A percentile compares a stretch with the other conserved stretches of the same genome.
Evolutionary conservation across 2,113 vertebrate species (phyloP).

Genomic region (Pachyramphus minor): DNA sequence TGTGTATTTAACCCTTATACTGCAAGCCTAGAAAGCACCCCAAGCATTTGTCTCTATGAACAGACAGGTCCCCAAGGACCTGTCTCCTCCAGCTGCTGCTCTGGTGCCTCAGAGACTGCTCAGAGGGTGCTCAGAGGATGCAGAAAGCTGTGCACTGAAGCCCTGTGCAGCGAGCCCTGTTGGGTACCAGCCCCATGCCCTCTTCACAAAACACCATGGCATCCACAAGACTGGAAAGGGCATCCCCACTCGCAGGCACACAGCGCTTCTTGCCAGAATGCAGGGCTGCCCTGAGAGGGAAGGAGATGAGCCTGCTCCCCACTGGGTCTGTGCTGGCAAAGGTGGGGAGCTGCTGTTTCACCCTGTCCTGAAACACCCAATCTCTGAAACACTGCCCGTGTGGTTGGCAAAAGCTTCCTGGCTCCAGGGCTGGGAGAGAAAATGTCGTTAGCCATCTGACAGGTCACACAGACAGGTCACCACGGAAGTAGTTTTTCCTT

Average conservation of each 20-base stretch:
- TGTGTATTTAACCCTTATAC: not conserved
- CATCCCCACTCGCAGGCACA: rapidly evolving
- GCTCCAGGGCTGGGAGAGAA: not conserved
- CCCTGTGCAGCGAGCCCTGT: not conserved
- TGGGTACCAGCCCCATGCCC: rapidly evolving
- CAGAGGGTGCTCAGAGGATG: not conserved
- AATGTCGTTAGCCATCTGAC: not conserved
- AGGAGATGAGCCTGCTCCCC: not conserved
- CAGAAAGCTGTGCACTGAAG: not conserved
- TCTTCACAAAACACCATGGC: rapidly evolving
- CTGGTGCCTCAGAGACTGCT: not conserved
- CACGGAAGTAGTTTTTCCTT: not conserved
- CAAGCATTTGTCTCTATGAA: not conserved
- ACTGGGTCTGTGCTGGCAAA: not conserved
- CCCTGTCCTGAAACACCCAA: not conserved
- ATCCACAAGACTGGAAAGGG: rapidly evolving
- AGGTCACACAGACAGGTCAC: not conserved
- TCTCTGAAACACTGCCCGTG: rapidly evolving
- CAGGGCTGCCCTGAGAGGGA: not conserved
- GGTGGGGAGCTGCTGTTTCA: not conserved
- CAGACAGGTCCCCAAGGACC: not conserved
- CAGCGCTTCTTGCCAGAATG: not conserved
- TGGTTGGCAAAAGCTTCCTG: not conserved
- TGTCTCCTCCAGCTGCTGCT: not conserved
- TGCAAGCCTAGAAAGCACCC: not conserved